Evolutionary conservation across 2,797 vertebrate species (phyloP), one percentile per base, ranked within the genome.

Genomic region (Poecile montanus): DNA sequence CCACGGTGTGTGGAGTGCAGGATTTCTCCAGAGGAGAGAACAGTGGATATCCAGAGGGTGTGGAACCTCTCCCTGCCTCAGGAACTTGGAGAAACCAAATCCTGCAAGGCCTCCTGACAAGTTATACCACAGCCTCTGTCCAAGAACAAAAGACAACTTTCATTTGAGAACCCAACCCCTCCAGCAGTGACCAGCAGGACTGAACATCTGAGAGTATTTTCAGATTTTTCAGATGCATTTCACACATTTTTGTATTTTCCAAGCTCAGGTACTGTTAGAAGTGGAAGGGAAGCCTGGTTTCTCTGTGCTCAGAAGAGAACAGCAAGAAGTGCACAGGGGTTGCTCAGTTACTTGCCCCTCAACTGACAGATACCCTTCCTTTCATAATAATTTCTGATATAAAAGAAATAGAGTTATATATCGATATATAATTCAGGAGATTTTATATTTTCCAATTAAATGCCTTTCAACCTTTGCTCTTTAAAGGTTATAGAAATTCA

Each of bases 401-500:
- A 86, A 96, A 88, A 95, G 91, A 97, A 96, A 94, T 89, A 94
- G 77, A 88, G 72, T 93, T 97, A 93, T 85, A 78, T 92, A 92
- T 96, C 62, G 78, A 96, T 97, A 94, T 94, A 94, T 91, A 95
- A 91, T 94, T 85, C 81, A 93, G 81, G 51, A 80, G 50, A 95
- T 83, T 94, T 96, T 96, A 58, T 94, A 93, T 96, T 96, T 97
- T 94, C 67, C 86, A 96, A 87, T 96, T 96, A 97, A 93, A 95
- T 93, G 78, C 75, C 94, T 88, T 83, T 97, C 94, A 95, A 96
- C 84, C 86, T 95, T 96, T 97, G 91, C 87, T 94, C 93, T 97
- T 97, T 97, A 97, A 97, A 97, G 88, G 93, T 96, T 94, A 97
- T 47, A 92, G 73, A 97, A 96, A 96, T 92, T 93, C 95, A 94